phyloP scores from a whole-genome alignment of 1,140 invertebrate genomes.

The Chrysoperla carnea region DNA sequence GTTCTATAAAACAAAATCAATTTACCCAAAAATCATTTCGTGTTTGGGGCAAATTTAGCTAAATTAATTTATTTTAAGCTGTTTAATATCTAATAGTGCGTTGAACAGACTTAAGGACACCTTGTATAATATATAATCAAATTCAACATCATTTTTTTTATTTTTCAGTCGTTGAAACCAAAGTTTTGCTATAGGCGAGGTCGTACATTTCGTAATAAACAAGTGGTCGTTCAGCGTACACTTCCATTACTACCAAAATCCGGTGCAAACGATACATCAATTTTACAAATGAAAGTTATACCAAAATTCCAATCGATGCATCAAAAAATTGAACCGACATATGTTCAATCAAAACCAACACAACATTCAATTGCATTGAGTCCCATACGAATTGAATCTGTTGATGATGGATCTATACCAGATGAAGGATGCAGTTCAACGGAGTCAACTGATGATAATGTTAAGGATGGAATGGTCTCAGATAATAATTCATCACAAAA shows the following conservation, averaged over 20 bases:
- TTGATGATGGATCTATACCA: no score
- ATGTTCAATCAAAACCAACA: not conserved
- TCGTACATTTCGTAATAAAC: slow-evolving; percentile 25
- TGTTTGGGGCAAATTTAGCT: no score
- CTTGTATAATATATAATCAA: no score
- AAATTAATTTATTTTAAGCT: no score
- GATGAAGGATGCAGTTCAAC: no score
- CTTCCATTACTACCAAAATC: slow-evolving; percentile 29
- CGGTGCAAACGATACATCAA: slow-evolving; percentile 17
- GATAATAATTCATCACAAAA: no score
- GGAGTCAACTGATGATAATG: no score
- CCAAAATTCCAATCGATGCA: not conserved
- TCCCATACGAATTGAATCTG: not conserved
- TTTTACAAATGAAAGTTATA: slow-evolving; percentile 22
- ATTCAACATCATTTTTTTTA: not conserved
- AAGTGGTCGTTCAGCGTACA: slow-evolving; percentile 36
- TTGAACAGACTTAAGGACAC: no score
- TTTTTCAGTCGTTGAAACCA: slow-evolving; percentile 15
- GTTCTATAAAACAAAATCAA: no score
- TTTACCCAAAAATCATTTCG: no score
- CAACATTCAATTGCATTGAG: not conserved
- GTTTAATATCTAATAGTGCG: no score
- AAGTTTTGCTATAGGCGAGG: slow-evolving; percentile 29
- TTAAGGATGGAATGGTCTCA: no score
- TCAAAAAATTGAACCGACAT: not conserved